phyloP scores from a whole-genome alignment of 2,888 invertebrate genomes.

The Drosophila anceps region DNA sequence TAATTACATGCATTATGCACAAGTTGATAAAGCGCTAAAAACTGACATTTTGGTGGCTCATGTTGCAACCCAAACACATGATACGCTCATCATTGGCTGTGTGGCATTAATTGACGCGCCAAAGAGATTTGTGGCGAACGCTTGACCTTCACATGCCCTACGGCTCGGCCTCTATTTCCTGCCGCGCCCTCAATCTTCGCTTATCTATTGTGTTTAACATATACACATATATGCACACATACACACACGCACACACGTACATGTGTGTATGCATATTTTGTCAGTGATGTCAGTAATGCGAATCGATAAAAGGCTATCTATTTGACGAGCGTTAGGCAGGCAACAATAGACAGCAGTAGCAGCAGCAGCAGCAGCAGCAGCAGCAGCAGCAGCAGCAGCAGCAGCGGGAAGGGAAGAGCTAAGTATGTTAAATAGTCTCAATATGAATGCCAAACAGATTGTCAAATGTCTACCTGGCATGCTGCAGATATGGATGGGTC shows the following conservation, averaged over 20 bases:
- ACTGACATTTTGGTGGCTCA: neutral
- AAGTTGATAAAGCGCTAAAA: neutral
- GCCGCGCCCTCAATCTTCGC: slow-evolving; percentile 35
- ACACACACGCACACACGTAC: neutral
- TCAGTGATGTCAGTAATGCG: slow-evolving; percentile 44
- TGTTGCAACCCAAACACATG: slow-evolving; percentile 2
- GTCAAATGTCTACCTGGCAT: slow-evolving; percentile 24
- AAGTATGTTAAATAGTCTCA: slow-evolving; percentile 1
- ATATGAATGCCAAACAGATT: slow-evolving; percentile 35
- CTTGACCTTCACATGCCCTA: slow-evolving; percentile 48
- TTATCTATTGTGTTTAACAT: slow-evolving; percentile 26
- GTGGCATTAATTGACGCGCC: slow-evolving; percentile 27
- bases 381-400: neutral
- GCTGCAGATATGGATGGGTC: neutral
- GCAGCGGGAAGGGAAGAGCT: neutral
- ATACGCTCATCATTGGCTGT: slow-evolving; percentile 11
- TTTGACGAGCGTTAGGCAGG: slow-evolving; percentile 27
- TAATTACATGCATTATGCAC: neutral
- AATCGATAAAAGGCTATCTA: slow-evolving; percentile 53
- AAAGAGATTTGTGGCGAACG: slow-evolving; percentile 22
- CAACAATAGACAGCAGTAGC: slow-evolving; percentile 9
- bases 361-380: neutral
- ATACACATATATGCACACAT: neutral
- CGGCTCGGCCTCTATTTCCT: slow-evolving; percentile 13
- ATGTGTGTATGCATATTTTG: slow-evolving; percentile 22